phyloP scores from a whole-genome alignment of 2,888 invertebrate genomes.

The Steinernema carpocapsae region DNA sequence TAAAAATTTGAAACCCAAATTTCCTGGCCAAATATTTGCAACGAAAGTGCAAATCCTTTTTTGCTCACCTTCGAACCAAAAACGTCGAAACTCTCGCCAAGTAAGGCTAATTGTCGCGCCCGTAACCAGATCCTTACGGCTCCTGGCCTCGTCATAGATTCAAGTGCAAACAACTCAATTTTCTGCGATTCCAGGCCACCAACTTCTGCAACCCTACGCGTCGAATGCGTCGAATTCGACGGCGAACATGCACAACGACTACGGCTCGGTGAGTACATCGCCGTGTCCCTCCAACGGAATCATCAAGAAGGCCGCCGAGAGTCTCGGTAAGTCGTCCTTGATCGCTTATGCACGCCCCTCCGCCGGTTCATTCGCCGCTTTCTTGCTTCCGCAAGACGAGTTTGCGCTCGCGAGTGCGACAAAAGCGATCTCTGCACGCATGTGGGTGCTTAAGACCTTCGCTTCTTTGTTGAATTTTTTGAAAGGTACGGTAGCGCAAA shows the following conservation, averaged over 20 bases:
- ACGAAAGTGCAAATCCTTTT: neutral
- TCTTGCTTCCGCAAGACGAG: neutral
- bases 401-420: neutral
- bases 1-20: too few relatives aligned
- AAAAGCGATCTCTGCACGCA: neutral
- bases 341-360: slow-evolving; percentile 24
- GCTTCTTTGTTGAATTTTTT: neutral
- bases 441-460: slow-evolving; percentile 23
- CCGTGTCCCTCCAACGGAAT: slow-evolving; percentile 28
- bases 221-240: slow-evolving; percentile 21
- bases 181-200: slow-evolving; percentile 23
- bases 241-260: slow-evolving; percentile 29
- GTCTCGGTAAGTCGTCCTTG: slow-evolving; percentile 31
- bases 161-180: neutral
- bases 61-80: neutral
- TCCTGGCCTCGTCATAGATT: neutral
- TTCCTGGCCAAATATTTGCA: too few relatives aligned
- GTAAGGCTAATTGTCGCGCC: slow-evolving; percentile 1
- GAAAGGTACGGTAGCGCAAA: slow-evolving; percentile 3
- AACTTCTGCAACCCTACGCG: slow-evolving; percentile 15
- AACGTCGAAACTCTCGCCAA: neutral
- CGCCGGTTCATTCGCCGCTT: slow-evolving; percentile 13
- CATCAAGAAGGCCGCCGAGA: slow-evolving; percentile 15
- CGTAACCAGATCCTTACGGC: slow-evolving; percentile 25
- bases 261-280: slow-evolving; percentile 14